Evolutionary conservation across 2,888 invertebrate species (phyloP).

Genomic region (Gasteruption jaculator): DNA sequence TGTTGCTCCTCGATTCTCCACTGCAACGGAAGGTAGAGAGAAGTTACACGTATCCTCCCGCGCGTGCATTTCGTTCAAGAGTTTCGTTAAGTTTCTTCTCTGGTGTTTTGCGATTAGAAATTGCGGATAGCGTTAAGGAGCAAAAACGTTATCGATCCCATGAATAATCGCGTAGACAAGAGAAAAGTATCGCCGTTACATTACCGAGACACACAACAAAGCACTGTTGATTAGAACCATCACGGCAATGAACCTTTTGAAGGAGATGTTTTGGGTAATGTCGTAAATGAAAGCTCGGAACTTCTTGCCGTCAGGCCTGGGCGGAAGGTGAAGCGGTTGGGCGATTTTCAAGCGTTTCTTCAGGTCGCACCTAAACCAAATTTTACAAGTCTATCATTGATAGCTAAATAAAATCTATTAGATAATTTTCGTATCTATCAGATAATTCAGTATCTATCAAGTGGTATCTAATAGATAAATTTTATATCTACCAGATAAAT

Average conservation of each 20-base stretch:
- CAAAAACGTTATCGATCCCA: no score
- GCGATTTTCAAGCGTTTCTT: conserved; percentile 98
- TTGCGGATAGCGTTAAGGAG: neutral
- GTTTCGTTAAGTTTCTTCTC: no score
- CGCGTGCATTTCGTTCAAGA: no score
- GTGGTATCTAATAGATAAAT: no score
- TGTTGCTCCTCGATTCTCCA: conserved; percentile 81
- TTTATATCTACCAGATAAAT: no score
- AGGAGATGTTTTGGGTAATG: conserved; percentile 92
- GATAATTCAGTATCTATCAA: no score
- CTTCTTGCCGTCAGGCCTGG: conserved; percentile 88
- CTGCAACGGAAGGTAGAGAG: conserved; percentile 53
- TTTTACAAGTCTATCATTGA: conserved; percentile 1
- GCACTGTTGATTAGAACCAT: conserved; percentile 92
- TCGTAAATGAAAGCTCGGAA: conserved; percentile 95
- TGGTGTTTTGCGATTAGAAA: neutral
- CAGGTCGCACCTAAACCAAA: conserved; percentile 74
- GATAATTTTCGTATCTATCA: no score
- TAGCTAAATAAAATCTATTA: no score
- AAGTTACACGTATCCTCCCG: conserved; percentile 6
- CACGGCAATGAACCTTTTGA: conserved; percentile 91
- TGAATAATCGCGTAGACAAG: no score
- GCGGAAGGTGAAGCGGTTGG: conserved; percentile 96
- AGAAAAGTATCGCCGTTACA: no score
- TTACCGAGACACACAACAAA: conserved; percentile 85